Percentiles rank a stretch among this genome's conserved stretches.
Conservation (phyloP, 2,888 invertebrate genomes). For the Alitta virens region DNA sequence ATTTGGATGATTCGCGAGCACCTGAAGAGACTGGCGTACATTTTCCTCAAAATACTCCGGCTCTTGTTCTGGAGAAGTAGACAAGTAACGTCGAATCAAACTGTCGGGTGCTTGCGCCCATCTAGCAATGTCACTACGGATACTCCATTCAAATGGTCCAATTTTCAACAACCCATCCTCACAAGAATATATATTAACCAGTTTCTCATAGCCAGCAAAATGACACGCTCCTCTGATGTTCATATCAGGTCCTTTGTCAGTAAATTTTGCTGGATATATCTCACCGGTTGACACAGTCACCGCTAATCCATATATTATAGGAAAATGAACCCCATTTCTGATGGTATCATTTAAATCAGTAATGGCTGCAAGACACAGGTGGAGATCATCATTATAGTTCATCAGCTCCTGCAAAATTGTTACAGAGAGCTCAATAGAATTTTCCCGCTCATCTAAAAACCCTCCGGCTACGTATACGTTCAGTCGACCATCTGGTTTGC, state of each 20-base stretch:
- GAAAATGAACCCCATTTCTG: not conserved
- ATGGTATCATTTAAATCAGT: not conserved
- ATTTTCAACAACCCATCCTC: not conserved
- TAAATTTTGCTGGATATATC: not conserved
- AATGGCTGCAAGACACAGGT: too few species aligned
- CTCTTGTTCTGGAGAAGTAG: constrained; percentile 1
- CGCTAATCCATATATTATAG: not conserved
- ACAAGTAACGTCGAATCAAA: not conserved
- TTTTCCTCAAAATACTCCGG: not conserved
- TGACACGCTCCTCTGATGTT: not conserved
- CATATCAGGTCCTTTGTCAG: not conserved
- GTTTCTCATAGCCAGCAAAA: not conserved
- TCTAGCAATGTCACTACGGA: not conserved
- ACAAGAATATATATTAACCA: not conserved
- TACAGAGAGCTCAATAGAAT: too few species aligned
- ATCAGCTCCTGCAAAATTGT: too few species aligned
- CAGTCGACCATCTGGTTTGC: not conserved
- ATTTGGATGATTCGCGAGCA: not conserved
- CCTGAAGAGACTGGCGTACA: not conserved
- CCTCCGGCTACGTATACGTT: too few species aligned
- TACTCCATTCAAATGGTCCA: not conserved
- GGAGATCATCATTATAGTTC: too few species aligned
- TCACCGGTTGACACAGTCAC: not conserved
- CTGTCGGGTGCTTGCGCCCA: not conserved
- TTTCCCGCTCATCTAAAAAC: too few species aligned